These are phyloP conservation scores for Zonotrichia leucophrys DNA, from an alignment of 2,113 vertebrate genomes.

Conservation along the genomic window DNA sequence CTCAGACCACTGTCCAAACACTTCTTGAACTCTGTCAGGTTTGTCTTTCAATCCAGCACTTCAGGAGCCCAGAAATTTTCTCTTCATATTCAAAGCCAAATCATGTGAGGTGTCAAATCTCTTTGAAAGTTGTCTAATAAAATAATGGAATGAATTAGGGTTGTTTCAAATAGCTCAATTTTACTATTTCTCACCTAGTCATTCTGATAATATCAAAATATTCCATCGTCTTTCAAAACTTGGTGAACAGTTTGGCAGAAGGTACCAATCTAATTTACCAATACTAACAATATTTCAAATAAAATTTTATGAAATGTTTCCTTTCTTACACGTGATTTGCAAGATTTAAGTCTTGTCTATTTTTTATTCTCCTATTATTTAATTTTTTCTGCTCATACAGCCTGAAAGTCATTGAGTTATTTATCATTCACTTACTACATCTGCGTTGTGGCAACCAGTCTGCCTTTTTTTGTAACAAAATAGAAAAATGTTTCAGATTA, in stretches of 20 bases:
- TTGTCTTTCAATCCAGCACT: neutral
- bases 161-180: neutral
- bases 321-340: neutral
- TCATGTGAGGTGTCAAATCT: neutral
- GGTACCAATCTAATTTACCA: neutral
- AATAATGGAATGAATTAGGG: neutral
- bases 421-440: slow-evolving; percentile 35
- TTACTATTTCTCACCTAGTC: neutral
- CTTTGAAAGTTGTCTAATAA: neutral
- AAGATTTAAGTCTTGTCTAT: slow-evolving; percentile 7
- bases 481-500: slow-evolving; percentile 20
- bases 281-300: neutral
- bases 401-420: slow-evolving; percentile 5
- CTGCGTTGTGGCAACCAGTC: neutral
- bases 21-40: neutral
- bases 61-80: neutral
- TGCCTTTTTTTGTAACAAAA: slow-evolving; percentile 18
- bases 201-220: neutral
- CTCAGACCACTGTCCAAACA: neutral
- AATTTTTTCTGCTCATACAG: neutral
- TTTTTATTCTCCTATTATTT: slow-evolving; percentile 22
- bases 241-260: neutral
- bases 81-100: neutral
- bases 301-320: neutral
- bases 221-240: neutral